phyloP scores from a whole-genome alignment of 2,113 vertebrate species.

The Perca flavescens region DNA sequence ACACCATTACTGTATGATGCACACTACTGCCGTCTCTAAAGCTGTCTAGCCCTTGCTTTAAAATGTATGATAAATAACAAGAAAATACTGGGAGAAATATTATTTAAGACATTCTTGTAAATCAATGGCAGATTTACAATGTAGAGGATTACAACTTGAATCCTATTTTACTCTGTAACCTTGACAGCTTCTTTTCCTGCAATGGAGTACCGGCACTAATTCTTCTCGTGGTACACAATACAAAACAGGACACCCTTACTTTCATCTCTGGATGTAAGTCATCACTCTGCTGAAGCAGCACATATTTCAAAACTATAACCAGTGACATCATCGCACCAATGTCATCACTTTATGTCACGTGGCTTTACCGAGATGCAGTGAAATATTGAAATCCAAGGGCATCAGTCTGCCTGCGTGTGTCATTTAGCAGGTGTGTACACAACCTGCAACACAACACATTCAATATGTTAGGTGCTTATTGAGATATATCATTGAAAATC shows the following conservation, averaged over 20 bases:
- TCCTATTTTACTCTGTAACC: slow-evolving; percentile 70
- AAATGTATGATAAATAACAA: slow-evolving; percentile 49
- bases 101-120: slow-evolving; percentile 57
- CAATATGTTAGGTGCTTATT: neutral
- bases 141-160: slow-evolving; percentile 65
- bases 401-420: slow-evolving; percentile 13
- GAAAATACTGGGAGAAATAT: slow-evolving; percentile 33
- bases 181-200: slow-evolving; percentile 66
- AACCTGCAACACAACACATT: slow-evolving; percentile 11
- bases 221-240: slow-evolving; percentile 56
- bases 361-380: slow-evolving; percentile 33
- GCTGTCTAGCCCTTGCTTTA: slow-evolving; percentile 28
- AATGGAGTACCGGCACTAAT: slow-evolving; percentile 60
- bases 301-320: slow-evolving; percentile 60
- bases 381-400: slow-evolving; percentile 57
- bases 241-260: slow-evolving; percentile 56
- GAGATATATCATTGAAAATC: slow-evolving; percentile 9
- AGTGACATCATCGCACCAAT: slow-evolving; percentile 50
- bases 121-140: slow-evolving; percentile 72
- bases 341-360: slow-evolving; percentile 48
- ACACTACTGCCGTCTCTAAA: slow-evolving; percentile 18
- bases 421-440: slow-evolving; percentile 16
- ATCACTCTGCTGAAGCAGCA: slow-evolving; percentile 61
- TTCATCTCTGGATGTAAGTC: slow-evolving; percentile 60
- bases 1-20: slow-evolving; percentile 14